Conservation (phyloP, 92 coral and sea anemone genomes). For the Epizoanthus scotinus region DNA sequence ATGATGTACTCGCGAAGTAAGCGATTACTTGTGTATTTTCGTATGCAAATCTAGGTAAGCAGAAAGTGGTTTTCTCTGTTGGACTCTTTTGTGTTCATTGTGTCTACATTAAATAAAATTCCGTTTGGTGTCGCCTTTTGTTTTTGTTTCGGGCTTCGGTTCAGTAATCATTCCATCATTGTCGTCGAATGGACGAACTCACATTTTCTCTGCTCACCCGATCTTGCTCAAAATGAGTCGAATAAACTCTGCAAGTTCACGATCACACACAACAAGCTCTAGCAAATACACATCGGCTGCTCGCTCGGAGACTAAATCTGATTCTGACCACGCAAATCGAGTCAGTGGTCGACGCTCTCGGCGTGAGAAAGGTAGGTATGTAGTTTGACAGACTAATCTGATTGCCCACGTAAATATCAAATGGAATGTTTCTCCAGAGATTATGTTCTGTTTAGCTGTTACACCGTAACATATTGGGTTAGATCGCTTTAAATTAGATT, state of each 20-base stretch:
- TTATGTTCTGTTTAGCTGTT: slow-evolving; percentile 22
- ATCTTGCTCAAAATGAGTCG: slow-evolving; percentile 27
- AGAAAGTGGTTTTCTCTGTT: slow-evolving; percentile 2
- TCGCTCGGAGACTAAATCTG: slow-evolving; percentile 17
- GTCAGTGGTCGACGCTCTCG: slow-evolving; percentile 38
- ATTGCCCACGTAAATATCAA: slow-evolving; percentile 19
- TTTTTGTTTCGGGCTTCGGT: slow-evolving; percentile 25
- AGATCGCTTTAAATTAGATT: not conserved
- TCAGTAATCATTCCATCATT: slow-evolving; percentile 24
- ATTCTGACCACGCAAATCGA: slow-evolving; percentile 29
- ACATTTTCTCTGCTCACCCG: slow-evolving; percentile 33
- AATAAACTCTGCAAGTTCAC: slow-evolving; percentile 29
- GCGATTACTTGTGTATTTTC: not conserved
- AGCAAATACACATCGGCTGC: slow-evolving; percentile 1
- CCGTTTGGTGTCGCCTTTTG: slow-evolving; percentile 18
- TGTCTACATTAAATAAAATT: slow-evolving; percentile 33
- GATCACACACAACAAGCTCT: slow-evolving; percentile 30
- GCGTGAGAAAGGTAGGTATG: slow-evolving; percentile 32
- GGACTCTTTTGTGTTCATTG: slow-evolving; percentile 25
- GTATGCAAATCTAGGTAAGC: slow-evolving; percentile 14
- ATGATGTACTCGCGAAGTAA: not conserved
- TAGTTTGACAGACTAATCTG: slow-evolving; percentile 24
- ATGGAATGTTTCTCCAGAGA: slow-evolving; percentile 22
- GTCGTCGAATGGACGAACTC: not conserved
- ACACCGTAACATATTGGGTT: not conserved